Conservation (phyloP, 2,797 vertebrate genomes). For the Apodemus agrarius region DNA sequence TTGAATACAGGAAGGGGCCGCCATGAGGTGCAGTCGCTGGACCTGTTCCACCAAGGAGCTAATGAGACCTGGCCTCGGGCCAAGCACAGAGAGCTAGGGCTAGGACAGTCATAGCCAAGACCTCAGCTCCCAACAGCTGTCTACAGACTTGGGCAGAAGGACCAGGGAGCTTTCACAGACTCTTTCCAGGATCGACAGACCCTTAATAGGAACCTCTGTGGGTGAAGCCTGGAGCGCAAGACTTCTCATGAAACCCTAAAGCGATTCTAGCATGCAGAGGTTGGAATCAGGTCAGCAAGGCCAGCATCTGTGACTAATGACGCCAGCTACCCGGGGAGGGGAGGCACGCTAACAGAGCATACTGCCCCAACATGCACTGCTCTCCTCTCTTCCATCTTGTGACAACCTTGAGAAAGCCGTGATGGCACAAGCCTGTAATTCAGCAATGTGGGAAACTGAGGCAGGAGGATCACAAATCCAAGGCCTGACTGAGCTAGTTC, state of each 20-base stretch:
- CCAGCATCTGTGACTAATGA: background rate
- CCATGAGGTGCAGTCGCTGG: background rate
- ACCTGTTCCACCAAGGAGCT: background rate
- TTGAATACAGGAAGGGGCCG: background rate
- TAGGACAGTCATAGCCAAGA: background rate
- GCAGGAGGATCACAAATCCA: background rate
- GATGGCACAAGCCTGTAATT: background rate
- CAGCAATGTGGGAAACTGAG: background rate
- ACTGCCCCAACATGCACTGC: too few species aligned
- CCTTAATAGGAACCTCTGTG: background rate
- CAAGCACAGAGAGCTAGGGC: background rate
- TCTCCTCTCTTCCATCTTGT: background rate
- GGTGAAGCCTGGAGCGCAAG: background rate
- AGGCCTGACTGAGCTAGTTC: background rate
- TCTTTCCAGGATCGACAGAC: background rate
- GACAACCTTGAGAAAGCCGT: background rate
- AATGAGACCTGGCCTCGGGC: background rate
- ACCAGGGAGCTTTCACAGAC: constrained; percentile 22
- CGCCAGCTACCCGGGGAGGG: fast-evolving
- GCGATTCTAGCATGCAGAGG: background rate
- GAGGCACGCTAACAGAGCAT: background rate
- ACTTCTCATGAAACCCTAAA: background rate
- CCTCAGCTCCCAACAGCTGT: background rate
- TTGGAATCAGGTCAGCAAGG: background rate
- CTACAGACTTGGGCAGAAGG: background rate